Percentiles rank a stretch among this genome's conserved stretches.
Conservation (phyloP, 2,797 vertebrate species). For the Gymnothorax javanicus region DNA sequence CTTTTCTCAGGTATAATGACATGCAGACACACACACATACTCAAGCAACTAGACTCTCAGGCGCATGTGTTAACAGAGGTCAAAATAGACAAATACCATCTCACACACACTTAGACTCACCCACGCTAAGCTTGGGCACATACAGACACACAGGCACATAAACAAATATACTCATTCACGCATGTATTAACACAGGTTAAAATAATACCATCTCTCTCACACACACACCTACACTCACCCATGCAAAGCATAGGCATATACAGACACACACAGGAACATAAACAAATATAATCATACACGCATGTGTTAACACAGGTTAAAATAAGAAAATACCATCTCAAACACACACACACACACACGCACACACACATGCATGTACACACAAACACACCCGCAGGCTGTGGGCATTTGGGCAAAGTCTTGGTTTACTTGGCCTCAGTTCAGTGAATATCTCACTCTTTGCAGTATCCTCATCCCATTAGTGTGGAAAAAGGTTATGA, state of each 20-base stretch:
- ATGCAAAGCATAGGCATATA: neutral
- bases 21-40: neutral
- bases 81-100: too few species aligned
- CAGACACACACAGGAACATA: neutral
- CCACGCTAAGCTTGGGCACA: neutral
- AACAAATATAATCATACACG: neutral
- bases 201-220: neutral
- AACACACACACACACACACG: conserved; percentile 30
- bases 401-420: neutral
- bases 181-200: neutral
- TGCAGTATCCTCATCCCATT: conserved; percentile 38
- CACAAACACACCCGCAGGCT: neutral
- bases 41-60: too few species aligned
- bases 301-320: too few species aligned
- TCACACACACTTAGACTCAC: neutral
- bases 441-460: conserved; percentile 24
- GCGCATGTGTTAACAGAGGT: too few species aligned
- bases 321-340: too few species aligned
- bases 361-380: neutral
- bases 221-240: neutral
- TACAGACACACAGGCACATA: neutral
- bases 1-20: neutral
- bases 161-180: neutral
- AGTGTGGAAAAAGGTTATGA: conserved; percentile 54
- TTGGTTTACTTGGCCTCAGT: conserved; percentile 2